Conservation (phyloP, 2,797 vertebrate genomes). For the Channa striata region DNA sequence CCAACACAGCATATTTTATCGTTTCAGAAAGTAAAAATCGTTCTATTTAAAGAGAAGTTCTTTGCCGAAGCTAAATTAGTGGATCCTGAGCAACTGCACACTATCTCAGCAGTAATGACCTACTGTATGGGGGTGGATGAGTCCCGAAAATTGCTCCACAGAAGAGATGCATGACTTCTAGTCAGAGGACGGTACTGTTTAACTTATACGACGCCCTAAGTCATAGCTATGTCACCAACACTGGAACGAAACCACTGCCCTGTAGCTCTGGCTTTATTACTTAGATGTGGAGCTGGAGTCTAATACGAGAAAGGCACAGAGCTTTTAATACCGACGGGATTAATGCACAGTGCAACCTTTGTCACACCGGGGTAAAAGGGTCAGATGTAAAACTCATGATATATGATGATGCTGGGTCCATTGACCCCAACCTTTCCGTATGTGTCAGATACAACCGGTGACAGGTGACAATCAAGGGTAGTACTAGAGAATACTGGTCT, state of each 20-base stretch:
- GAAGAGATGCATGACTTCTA: neutral
- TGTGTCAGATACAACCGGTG: slow-evolving; percentile 26
- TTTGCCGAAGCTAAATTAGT: neutral
- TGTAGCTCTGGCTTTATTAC: slow-evolving; percentile 6
- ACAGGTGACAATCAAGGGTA: slow-evolving; percentile 13
- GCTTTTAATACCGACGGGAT: slow-evolving; percentile 68
- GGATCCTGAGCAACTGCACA: neutral
- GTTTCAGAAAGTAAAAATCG: no score
- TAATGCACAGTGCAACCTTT: slow-evolving; percentile 51
- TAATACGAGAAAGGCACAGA: slow-evolving; percentile 50
- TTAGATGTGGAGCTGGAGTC: slow-evolving; percentile 5
- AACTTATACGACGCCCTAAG: no score
- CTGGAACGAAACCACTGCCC: neutral
- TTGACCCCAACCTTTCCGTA: neutral
- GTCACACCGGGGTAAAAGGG: slow-evolving; percentile 52
- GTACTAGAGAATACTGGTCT: slow-evolving; percentile 9
- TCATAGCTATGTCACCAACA: no score
- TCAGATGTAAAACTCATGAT: slow-evolving; percentile 41
- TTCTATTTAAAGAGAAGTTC: neutral
- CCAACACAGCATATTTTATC: no score
- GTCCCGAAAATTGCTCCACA: neutral
- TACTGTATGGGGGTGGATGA: neutral
- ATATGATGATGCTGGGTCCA: slow-evolving; percentile 20
- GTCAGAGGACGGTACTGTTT: no score
- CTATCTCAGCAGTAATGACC: neutral